Percentiles rank a stretch among this genome's conserved stretches.
Conservation (phyloP, 2,888 invertebrate species). For the Pyrrhia umbra region DNA sequence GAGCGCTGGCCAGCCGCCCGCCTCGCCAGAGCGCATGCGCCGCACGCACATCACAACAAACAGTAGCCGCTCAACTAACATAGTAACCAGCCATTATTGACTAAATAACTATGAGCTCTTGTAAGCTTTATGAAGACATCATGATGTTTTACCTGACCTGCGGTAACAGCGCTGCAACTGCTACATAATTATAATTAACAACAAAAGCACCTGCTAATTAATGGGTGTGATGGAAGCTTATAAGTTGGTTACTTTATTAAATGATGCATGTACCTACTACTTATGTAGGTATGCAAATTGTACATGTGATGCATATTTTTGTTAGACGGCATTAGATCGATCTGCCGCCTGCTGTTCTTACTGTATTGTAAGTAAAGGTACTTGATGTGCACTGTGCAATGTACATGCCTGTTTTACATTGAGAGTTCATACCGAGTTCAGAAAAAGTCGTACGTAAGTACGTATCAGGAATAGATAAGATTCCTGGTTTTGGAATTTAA, state of each 20-base stretch:
- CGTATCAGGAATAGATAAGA: no score
- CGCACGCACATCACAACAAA: slow-evolving; percentile 72
- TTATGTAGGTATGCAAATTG: neutral
- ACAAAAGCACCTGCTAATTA: neutral
- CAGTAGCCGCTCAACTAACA: slow-evolving; percentile 64
- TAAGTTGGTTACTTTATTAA: neutral
- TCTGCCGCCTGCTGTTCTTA: neutral
- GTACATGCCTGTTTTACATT: neutral
- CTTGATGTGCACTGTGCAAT: neutral
- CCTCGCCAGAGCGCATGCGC: slow-evolving; percentile 76
- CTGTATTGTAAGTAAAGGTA: neutral
- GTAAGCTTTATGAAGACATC: slow-evolving; percentile 40
- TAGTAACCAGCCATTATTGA: slow-evolving; percentile 76
- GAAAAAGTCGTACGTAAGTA: no score
- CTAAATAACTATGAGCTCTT: slow-evolving; percentile 67
- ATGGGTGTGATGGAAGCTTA: neutral
- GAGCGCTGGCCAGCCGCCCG: slow-evolving; percentile 54
- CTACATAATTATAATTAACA: neutral
- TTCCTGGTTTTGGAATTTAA: no score
- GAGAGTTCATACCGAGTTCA: no score
- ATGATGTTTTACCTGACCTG: slow-evolving; percentile 12
- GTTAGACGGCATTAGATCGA: neutral
- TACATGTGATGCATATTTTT: neutral
- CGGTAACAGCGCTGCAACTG: neutral
- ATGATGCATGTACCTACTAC: neutral